Percentiles rank a stretch among this genome's conserved stretches.
These are phyloP conservation scores for Ceratoteleas bidentatus DNA, from an alignment of 1,140 invertebrate genomes.

Conservation along the genomic window DNA sequence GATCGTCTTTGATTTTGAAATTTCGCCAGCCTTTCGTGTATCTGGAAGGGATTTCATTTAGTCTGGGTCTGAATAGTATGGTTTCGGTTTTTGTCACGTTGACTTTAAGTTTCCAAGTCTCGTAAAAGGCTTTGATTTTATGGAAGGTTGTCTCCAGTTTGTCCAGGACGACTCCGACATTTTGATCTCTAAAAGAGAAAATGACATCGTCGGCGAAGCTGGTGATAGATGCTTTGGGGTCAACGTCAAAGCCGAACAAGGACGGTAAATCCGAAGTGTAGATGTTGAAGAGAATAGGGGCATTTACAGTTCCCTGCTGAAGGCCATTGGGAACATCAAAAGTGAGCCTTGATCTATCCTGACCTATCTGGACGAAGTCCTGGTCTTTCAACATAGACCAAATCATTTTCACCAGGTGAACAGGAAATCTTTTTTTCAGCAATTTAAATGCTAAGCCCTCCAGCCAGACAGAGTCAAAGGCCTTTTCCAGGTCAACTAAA, in stretches of 20 bases:
- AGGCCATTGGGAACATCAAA: conserved; percentile 37
- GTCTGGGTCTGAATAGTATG: too few relatives aligned
- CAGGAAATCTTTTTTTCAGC: neutral
- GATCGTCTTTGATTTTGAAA: too few relatives aligned
- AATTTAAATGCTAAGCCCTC: conserved; percentile 5
- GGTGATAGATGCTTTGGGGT: neutral
- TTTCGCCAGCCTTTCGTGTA: too few relatives aligned
- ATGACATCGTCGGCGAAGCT: conserved; percentile 54
- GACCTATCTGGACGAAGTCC: conserved; percentile 1
- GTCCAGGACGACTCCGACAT: neutral
- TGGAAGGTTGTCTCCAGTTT: neutral
- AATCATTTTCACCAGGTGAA: conserved; percentile 12
- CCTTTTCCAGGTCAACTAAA: conserved; percentile 10
- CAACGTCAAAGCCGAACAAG: neutral
- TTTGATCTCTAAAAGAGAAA: conserved; percentile 10
- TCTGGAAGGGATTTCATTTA: too few relatives aligned
- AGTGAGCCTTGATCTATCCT: neutral
- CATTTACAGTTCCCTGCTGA: conserved; percentile 23
- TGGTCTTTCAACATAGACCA: conserved; percentile 1
- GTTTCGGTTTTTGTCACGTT: neutral
- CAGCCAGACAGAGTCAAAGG: conserved; percentile 13
- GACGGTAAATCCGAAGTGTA: neutral
- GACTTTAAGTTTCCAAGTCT: neutral
- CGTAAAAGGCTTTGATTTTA: conserved; percentile 4
- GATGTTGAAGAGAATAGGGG: neutral